Evolutionary conservation across 2,113 vertebrate genomes (phyloP), one percentile per base, ranked within the genome.

Genomic region (Corvus cornix): DNA sequence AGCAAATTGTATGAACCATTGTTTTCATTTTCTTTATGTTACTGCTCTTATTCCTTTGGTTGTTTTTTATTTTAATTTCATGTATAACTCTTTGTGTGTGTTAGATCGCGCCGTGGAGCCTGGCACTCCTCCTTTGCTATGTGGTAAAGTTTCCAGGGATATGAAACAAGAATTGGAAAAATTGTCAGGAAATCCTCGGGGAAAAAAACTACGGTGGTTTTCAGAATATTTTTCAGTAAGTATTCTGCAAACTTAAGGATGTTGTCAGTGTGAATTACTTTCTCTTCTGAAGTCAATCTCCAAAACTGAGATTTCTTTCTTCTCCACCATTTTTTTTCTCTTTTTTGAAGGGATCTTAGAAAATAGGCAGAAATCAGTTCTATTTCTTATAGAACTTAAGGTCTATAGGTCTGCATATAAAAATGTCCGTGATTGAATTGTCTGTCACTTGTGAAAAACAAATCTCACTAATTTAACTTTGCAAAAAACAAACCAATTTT

Each of bases 111-210:
- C 98, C 11, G 97, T 99, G 97, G 98, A 99, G 70, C 97, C 97
- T 26, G 99, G 98, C 10, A 95, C 98, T 2, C 98, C 98, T 28
- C 99, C 99, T 22, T 98, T 99, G 52, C 97, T 99, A 43, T 99
- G 99, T 84, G 99, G 99, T 28, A 99, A 99, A 97, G 98, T 98
- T 35, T 99, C 99, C 82, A 97, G 98, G 91, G 99, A 99, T 89
- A 98, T 99, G 93, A 99, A 99, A 85, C 99, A 99, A 95, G 99
- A 99, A 92, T 84, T 99, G 95, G 99, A 99, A 96, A 99, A 99
- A 87, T 87, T 98, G 30, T 95, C 96, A 16, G 96, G 96, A 39
- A 98, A 98, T 81, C 82, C 96, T 73, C 97, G 37, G 63, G 93
- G 94, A 26, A 99, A 99, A 97, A 99, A 99, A 85, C 98, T 99